phyloP scores from a whole-genome alignment of 2,888 invertebrate genomes.

The Auanema sp. region DNA sequence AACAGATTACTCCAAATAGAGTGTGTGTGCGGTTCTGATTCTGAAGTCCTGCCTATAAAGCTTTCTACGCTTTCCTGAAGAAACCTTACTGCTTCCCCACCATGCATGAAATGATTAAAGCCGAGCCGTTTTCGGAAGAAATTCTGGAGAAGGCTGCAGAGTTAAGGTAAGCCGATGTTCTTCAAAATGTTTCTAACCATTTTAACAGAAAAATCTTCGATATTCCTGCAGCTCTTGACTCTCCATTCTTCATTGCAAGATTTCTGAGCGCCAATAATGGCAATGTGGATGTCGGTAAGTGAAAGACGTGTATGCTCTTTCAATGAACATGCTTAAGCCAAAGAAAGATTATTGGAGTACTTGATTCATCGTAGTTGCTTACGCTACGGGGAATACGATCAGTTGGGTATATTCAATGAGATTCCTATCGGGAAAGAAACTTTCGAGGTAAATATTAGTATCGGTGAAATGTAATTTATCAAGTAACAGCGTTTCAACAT shows the following conservation, averaged over 20 bases:
- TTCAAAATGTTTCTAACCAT: slow-evolving; percentile 4
- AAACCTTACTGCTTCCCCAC: not conserved
- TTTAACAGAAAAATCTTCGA: slow-evolving; percentile 13
- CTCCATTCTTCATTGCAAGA: slow-evolving; percentile 52
- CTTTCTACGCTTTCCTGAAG: not conserved
- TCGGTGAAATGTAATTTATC: slow-evolving; percentile 6
- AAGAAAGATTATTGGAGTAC: slow-evolving; percentile 25
- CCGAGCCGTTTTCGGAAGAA: slow-evolving; percentile 33
- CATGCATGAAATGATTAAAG: slow-evolving; percentile 31
- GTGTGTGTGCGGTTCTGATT: not conserved
- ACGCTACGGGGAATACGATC: slow-evolving; percentile 41
- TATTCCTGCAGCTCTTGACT: slow-evolving; percentile 41
- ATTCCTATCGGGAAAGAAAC: slow-evolving; percentile 41
- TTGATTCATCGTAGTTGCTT: slow-evolving; percentile 34
- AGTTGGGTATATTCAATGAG: slow-evolving; percentile 36
- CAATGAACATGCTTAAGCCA: slow-evolving; percentile 12
- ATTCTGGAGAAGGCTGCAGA: slow-evolving; percentile 35
- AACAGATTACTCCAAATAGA: not conserved
- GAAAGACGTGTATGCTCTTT: no score
- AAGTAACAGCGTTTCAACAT: slow-evolving; percentile 51
- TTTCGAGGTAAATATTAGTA: slow-evolving; percentile 38
- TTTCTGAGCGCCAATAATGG: slow-evolving; percentile 48
- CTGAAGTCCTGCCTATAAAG: not conserved
- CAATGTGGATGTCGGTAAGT: slow-evolving; percentile 32
- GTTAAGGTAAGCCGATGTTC: slow-evolving; percentile 25